Percentiles rank a stretch among this genome's conserved stretches.
phyloP scores from a whole-genome alignment of 2,888 invertebrate species.

The Caenorhabditis japonica region DNA sequence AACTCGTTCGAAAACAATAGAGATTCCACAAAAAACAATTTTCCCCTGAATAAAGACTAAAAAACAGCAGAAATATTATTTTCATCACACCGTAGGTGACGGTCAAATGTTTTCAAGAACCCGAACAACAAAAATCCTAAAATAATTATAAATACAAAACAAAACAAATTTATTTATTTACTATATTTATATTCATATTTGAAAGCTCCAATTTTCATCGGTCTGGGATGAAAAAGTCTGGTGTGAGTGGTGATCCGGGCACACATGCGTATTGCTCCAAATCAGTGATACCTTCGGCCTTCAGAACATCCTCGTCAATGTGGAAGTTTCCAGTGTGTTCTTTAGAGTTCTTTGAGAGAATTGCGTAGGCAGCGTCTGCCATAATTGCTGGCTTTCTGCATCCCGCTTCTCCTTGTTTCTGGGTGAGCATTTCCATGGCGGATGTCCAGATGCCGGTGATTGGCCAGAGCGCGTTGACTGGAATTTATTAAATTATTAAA shows the following conservation, averaged over 20 bases:
- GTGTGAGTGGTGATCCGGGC: constrained; percentile 85
- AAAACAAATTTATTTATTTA: no score
- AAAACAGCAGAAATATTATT: no score
- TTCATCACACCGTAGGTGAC: no score
- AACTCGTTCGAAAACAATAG: no score
- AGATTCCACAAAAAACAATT: no score
- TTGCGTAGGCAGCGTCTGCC: constrained; percentile 88
- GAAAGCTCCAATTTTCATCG: no score
- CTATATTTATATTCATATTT: no score
- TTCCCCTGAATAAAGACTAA: no score
- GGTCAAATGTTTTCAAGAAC: no score
- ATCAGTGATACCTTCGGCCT: constrained; percentile 86
- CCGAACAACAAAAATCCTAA: no score
- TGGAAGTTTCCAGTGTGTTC: constrained; percentile 88
- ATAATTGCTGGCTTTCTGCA: constrained; percentile 66
- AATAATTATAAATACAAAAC: no score
- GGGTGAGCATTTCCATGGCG: constrained; percentile 82
- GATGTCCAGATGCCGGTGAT: constrained; percentile 83
- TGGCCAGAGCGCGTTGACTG: constrained; percentile 97
- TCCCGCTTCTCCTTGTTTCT: constrained; percentile 79
- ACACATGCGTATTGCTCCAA: constrained; percentile 88
- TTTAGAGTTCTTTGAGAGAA: constrained; percentile 86
- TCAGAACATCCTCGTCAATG: constrained; percentile 91
- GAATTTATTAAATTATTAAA: constrained; percentile 80
- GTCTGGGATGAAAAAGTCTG: constrained; percentile 88